These are phyloP conservation scores for Bicyclus anynana DNA, from an alignment of 1,140 invertebrate genomes.

Conservation along the genomic window DNA sequence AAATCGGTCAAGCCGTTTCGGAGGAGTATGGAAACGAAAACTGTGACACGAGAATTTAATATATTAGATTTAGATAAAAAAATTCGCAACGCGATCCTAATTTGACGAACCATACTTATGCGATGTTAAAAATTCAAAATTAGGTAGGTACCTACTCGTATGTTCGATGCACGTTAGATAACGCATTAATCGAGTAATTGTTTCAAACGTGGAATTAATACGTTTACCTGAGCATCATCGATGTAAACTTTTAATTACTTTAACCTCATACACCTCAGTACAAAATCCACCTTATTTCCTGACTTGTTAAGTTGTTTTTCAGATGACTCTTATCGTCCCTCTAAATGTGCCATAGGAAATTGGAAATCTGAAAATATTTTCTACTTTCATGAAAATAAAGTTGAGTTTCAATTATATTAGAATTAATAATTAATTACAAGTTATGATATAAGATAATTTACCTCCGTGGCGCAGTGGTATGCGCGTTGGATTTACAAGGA, in stretches of 20 bases:
- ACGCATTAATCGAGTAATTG: background rate
- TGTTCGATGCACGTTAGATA: background rate
- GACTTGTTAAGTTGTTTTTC: background rate
- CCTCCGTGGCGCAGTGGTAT: too few species aligned
- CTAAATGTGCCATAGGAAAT: background rate
- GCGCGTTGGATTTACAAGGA: too few species aligned
- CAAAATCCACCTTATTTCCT: background rate
- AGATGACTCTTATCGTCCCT: background rate
- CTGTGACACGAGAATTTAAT: too few species aligned
- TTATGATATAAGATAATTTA: too few species aligned
- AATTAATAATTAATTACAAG: too few species aligned
- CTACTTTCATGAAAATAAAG: background rate
- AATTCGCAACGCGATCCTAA: too few species aligned
- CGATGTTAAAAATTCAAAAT: too few species aligned
- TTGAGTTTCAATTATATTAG: background rate
- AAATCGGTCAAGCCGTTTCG: too few species aligned
- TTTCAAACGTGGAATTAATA: background rate
- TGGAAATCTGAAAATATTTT: background rate
- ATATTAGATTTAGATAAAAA: too few species aligned
- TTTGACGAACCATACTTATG: too few species aligned
- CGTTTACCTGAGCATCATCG: background rate
- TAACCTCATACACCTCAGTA: background rate
- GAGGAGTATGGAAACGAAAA: too few species aligned
- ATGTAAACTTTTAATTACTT: background rate
- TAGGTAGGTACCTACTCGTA: too few species aligned